phyloP scores from a whole-genome alignment of 2,888 invertebrate species.

The Scaptomyza caliginosa region DNA sequence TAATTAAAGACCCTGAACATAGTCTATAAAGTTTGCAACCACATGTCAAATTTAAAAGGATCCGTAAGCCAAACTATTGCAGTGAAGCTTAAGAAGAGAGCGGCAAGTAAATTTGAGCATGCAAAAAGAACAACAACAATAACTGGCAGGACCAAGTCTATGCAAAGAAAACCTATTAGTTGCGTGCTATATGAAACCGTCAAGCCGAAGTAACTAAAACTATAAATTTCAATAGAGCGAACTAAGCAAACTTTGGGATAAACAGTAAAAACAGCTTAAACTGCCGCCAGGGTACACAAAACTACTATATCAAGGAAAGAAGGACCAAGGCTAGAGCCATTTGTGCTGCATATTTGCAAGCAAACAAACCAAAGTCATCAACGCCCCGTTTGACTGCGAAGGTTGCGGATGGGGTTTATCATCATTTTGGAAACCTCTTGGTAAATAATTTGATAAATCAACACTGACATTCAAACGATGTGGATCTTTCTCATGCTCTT shows the following conservation, averaged over 20 bases:
- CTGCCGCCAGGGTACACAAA: constrained; percentile 30
- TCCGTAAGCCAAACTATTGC: constrained; percentile 5
- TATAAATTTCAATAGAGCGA: constrained; percentile 62
- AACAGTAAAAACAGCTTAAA: constrained; percentile 61
- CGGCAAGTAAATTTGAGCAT: constrained; percentile 41
- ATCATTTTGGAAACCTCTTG: constrained; percentile 72
- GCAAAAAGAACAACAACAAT: constrained; percentile 13
- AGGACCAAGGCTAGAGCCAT: constrained; percentile 12
- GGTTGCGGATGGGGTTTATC: constrained; percentile 32
- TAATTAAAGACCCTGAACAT: constrained; percentile 18
- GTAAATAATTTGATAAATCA: constrained; percentile 81
- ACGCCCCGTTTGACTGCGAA: constrained; percentile 26
- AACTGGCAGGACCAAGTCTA: constrained; percentile 37
- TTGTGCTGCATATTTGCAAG: constrained; percentile 44
- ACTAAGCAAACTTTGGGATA: constrained; percentile 65
- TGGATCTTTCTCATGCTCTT: constrained; percentile 4
- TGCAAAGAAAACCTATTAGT: constrained; percentile 73
- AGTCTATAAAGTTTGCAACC: constrained; percentile 32
- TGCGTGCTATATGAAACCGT: constrained; percentile 60
- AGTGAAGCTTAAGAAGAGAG: constrained; percentile 14
- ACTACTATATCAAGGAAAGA: constrained; percentile 10
- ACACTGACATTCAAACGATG: constrained; percentile 65
- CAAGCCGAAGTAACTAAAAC: constrained; percentile 46
- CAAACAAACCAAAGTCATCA: constrained; percentile 67
- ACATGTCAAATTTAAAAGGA: constrained; percentile 9